Base-by-base conservation (phyloP, 1,140 invertebrate genomes). In the Bombus turneri region DNA sequence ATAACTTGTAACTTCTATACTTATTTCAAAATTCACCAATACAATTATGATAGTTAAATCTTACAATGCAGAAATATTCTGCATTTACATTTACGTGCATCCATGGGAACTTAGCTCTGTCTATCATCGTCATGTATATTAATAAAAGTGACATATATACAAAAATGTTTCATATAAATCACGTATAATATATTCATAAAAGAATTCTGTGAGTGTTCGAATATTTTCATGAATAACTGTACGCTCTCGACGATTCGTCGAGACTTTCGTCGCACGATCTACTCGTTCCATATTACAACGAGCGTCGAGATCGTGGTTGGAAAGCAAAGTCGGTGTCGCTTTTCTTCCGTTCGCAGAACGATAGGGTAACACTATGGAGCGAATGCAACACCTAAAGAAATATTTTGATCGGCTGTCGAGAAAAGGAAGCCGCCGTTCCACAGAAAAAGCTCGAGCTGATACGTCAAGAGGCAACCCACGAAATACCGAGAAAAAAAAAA, bases 361-460 rank as follows among this genome's bases (percentile, higher is more conserved):
- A 37, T 34, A 77, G 28, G 22, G 2, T 37, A 34, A 75, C 31
- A 57, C 31, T 25, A 12, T 15, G 34, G 37, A 57, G 41, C 77
- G 78, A 62, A 80, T 80, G 83, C 68, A 62, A 85, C 76, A 85
- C 75, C 83, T 84, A 64, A 28, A 43, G 18, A 47, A 31, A 34
- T 18, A 34, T 31, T 31, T 31, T 78, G 22, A 31, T 77, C 82
- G 82, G 37, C 43, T 62, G n/a, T 68, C 18, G n/a, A 47, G 28
- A 68, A 37, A 47, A 28, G 13, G n/a, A 83, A 83, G 34, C 62
- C 64, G 66, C 28, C 82, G 82, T 84, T 79, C 53, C 82, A 84
- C 82, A 84, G 75, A 59, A 34, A 59, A 85, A 85, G 77, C 77
- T 73, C 83, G 83, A 80, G 77, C 83, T 80, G 6, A 43, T 69